Conservation (phyloP, 2,113 vertebrate genomes). For the Glareola pratincola region DNA sequence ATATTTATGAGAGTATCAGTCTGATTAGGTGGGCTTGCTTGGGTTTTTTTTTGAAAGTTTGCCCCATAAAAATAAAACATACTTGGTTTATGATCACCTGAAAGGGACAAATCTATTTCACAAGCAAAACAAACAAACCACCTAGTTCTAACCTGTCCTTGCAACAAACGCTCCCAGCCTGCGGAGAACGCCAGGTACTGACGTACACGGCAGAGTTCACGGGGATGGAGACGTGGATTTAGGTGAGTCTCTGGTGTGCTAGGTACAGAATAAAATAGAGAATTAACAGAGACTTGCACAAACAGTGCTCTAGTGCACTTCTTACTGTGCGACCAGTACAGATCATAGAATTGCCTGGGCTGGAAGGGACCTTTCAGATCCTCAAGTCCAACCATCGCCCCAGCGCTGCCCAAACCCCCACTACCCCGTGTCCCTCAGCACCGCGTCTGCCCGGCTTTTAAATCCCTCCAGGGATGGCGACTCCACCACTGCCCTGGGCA, state of each 20-base stretch:
- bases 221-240: neutral
- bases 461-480: no score
- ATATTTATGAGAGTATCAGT: neutral
- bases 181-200: neutral
- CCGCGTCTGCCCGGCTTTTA: no score
- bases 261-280: neutral
- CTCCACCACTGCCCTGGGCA: no score
- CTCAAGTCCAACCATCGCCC: no score
- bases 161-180: neutral
- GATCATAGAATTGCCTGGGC: no score
- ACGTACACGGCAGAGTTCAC: accelerated
- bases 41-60: neutral
- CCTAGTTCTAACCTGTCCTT: neutral
- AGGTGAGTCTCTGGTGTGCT: neutral
- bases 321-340: no score
- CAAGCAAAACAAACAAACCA: neutral
- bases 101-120: neutral
- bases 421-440: no score
- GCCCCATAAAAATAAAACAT: neutral
- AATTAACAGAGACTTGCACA: neutral
- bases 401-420: no score
- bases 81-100: neutral
- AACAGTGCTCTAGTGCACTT: neutral
- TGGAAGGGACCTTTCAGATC: no score
- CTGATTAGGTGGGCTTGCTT: neutral